Base-by-base conservation (phyloP, 1,140 invertebrate genomes). In the Saccostrea echinata region DNA sequence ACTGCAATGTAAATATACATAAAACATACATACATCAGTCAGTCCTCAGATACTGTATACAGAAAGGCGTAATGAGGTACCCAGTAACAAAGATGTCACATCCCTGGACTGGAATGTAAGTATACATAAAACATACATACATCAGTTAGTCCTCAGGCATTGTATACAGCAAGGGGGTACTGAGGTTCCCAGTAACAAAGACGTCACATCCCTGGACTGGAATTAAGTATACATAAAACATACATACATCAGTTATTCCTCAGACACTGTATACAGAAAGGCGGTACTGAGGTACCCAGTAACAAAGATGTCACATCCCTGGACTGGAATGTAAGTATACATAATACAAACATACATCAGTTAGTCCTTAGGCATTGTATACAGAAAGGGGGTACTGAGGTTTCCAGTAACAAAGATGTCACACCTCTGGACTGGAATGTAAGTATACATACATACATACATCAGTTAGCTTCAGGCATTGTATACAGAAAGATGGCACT, bases 371-470 rank as follows among this genome's bases (percentile, higher is more conserved):
- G 98, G 84, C 98, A 99, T 95, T 99, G 98, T 94, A 99, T 99
- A 91, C 98, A 99, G 93, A 98, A 98, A 94, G 98, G 98, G 61
- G 98, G 98, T 43, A 97, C 98, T 8, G 98, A 99, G 96, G 98
- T 99, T 64, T 98, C 98, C 3, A 99, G 98, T 93, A 99, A 99
- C 94, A 99, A 99, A 95, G 99, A 99, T 96, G 99, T 99, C 80
- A 99, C 99, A 33, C 99, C 98, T 12, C 96, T 99, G 81, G 99
- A 99, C 95, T 99, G 99, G 99, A 99, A 99, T 97, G 98, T 98
- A 96, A 96, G 96, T 96, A 24, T 16, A 55, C 21, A n/a, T n/a
- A n/a, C n/a, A n/a, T n/a, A n/a, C n/a, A n/a, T 81, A 8, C 18
- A 18, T 53, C 9, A 51, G 11, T 83, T 11, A 24, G 11, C 11